Conservation (phyloP, 2,113 vertebrate genomes). For the Cebus imitator region DNA sequence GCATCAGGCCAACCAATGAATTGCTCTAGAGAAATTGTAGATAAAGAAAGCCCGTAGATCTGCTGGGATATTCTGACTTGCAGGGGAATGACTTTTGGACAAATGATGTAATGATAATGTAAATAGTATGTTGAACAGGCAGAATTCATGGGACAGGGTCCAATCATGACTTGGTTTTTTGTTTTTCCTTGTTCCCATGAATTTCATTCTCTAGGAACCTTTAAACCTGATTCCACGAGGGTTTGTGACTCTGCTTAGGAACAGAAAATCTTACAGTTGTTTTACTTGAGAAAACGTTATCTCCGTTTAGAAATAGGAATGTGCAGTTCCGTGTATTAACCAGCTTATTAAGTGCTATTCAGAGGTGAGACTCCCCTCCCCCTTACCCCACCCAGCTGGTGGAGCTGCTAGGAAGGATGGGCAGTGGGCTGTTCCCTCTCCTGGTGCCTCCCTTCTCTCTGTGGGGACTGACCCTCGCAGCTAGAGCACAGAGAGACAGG, state of each 20-base stretch:
- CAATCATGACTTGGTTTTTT: neutral
- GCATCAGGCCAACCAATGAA: neutral
- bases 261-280: neutral
- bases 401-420: neutral
- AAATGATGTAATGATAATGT: accelerated
- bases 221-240: neutral
- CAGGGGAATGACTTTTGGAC: accelerated
- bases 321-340: accelerated
- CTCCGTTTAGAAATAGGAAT: neutral
- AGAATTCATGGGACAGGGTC: accelerated
- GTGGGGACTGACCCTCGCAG: neutral
- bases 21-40: neutral
- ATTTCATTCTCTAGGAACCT: neutral
- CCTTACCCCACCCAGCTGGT: neutral
- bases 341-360: accelerated
- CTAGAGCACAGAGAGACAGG: neutral
- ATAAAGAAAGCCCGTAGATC: neutral
- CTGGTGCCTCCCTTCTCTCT: neutral
- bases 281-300: neutral
- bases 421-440: neutral
- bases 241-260: neutral
- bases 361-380: neutral
- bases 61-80: accelerated
- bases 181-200: neutral
- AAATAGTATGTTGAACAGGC: neutral